Evolutionary conservation across 2,797 vertebrate species (phyloP).

Genomic region (Setipinna tenuifilis): DNA sequence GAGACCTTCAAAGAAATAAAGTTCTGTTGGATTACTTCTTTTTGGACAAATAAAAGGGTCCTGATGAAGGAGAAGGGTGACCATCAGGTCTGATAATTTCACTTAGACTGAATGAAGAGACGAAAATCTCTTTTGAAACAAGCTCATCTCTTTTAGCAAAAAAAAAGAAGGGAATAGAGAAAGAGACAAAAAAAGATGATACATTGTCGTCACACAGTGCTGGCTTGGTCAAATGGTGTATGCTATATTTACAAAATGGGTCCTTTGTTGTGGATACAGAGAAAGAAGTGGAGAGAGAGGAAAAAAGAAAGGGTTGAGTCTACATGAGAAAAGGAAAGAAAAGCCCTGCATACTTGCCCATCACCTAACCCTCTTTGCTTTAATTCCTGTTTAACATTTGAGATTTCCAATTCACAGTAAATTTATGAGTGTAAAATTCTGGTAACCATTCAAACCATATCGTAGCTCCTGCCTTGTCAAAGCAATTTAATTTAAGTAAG

Average conservation of each 20-base stretch:
- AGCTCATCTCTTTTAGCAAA: background rate
- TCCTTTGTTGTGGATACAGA: background rate
- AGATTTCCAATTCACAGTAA: no score
- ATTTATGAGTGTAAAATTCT: background rate
- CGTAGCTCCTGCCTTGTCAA: background rate
- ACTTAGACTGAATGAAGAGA: background rate
- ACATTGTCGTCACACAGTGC: background rate
- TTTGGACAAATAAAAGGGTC: background rate
- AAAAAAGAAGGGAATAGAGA: background rate
- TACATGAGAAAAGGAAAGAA: no score
- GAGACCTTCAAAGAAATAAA: slow-evolving; percentile 21
- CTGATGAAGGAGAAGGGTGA: background rate
- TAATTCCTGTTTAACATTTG: background rate
- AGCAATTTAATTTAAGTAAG: background rate
- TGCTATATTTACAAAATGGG: background rate
- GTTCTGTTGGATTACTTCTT: slow-evolving; percentile 5
- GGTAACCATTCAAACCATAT: background rate
- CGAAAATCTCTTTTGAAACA: background rate
- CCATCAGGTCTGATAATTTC: background rate
- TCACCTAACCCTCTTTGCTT: background rate
- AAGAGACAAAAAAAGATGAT: background rate
- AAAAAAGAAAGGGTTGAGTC: background rate
- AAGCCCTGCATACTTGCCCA: background rate
- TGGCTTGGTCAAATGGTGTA: background rate
- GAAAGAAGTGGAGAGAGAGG: background rate